Conservation (phyloP, 1,140 invertebrate species). For the Philotrypesis tridentata region DNA sequence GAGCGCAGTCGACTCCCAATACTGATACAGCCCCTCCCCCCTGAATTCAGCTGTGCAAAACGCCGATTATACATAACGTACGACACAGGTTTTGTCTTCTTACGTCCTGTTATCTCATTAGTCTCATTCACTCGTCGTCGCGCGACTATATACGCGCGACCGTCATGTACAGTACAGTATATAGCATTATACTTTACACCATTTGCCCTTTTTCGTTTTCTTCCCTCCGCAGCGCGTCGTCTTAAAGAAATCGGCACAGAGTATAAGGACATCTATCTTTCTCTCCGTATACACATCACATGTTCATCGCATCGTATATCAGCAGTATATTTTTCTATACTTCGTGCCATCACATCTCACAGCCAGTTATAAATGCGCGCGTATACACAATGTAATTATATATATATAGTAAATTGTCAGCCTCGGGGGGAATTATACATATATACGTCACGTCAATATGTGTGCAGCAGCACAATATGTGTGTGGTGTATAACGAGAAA, state of each 20-base stretch:
- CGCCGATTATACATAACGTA: background rate
- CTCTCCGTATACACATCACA: too few species aligned
- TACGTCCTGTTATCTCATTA: background rate
- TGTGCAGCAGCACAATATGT: too few species aligned
- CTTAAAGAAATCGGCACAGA: background rate
- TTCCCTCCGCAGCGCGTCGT: too few species aligned
- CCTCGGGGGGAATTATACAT: background rate
- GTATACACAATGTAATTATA: background rate
- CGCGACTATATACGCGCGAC: too few species aligned
- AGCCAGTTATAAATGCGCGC: constrained; percentile 25
- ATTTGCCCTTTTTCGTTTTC: too few species aligned
- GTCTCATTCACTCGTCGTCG: background rate
- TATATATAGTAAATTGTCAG: background rate
- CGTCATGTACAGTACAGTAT: too few species aligned
- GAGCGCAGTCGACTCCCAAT: background rate
- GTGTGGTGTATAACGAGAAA: too few species aligned
- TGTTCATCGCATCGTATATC: too few species aligned
- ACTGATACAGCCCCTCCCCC: constrained; percentile 9
- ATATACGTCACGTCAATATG: background rate
- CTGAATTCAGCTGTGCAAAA: constrained; percentile 1
- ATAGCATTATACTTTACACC: too few species aligned
- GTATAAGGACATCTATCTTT: background rate
- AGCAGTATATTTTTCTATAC: too few species aligned
- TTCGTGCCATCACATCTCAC: constrained; percentile 12
- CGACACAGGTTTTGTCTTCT: too few species aligned